These are phyloP conservation scores for Odobenus rosmarus DNA, from an alignment of 2,113 vertebrate genomes.

Conservation along the genomic window DNA sequence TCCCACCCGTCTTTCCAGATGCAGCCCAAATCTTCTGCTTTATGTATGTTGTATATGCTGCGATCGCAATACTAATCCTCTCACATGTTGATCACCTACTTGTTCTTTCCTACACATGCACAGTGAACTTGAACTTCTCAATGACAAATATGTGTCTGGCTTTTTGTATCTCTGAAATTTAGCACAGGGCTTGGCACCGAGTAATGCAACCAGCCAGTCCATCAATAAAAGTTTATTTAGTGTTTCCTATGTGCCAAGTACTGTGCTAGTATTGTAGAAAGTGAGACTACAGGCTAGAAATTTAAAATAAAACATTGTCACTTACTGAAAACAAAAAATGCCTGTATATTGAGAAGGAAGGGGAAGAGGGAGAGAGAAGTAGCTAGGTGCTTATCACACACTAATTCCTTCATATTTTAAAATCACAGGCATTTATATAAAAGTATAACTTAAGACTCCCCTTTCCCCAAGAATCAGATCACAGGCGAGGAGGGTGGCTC, in stretches of 20 bases:
- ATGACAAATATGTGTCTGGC: not conserved
- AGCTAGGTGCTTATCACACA: not conserved
- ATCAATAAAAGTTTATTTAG: not conserved
- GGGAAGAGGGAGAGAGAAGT: not conserved
- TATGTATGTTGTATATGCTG: not conserved
- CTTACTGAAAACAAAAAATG: not conserved
- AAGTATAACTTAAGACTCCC: not conserved
- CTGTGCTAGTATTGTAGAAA: not conserved
- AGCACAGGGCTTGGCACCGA: not conserved
- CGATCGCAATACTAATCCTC: not conserved
- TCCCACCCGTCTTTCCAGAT: not conserved
- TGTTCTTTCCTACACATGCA: not conserved
- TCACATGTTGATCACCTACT: not conserved
- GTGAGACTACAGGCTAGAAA: not conserved
- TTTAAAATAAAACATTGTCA: not conserved
- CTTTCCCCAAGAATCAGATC: not conserved
- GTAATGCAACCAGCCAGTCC: not conserved
- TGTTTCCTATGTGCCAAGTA: not conserved
- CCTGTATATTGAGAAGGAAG: not conserved
- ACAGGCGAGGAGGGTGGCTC: not conserved
- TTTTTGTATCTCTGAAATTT: conserved; percentile 5
- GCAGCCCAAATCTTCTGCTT: not conserved
- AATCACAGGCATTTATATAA: not conserved
- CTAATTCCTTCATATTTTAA: not conserved
- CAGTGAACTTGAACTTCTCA: not conserved